These are phyloP conservation scores for Caerostris extrusa DNA, from an alignment of 1,140 invertebrate species.

Conservation along the genomic window DNA sequence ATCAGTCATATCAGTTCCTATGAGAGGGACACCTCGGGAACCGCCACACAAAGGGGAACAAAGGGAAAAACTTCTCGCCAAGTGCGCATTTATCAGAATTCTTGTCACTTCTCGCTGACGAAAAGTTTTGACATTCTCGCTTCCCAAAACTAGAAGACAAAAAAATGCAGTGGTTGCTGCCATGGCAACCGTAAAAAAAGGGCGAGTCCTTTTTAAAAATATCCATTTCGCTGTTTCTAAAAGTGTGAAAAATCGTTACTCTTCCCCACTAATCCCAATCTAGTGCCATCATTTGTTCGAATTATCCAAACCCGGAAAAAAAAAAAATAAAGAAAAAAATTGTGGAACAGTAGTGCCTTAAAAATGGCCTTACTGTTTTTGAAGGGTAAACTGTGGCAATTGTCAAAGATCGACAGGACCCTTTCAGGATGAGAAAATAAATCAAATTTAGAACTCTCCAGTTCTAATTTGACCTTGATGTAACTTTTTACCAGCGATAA, in stretches of 20 bases:
- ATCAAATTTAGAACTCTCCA: background rate
- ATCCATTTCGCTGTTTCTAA: conserved; percentile 4
- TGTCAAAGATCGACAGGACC: background rate
- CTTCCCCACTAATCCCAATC: background rate
- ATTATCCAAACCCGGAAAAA: background rate
- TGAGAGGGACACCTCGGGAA: background rate
- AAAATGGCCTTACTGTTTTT: background rate
- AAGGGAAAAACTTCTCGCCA: conserved; percentile 29
- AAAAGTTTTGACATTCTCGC: conserved; percentile 70
- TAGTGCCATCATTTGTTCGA: background rate
- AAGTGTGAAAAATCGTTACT: conserved; percentile 64
- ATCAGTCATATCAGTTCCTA: background rate
- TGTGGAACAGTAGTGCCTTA: background rate
- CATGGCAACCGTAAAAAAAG: conserved; percentile 63
- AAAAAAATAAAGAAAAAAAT: background rate
- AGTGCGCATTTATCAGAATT: conserved; percentile 69
- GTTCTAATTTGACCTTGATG: conserved; percentile 45
- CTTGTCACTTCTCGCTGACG: conserved; percentile 64
- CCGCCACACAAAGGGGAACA: background rate
- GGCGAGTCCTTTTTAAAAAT: conserved; percentile 37
- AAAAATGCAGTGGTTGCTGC: conserved; percentile 27
- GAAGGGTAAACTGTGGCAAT: background rate
- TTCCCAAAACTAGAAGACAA: conserved; percentile 52
- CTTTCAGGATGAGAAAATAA: background rate
- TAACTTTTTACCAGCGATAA: conserved; percentile 14